Conservation (phyloP, 2,797 vertebrate genomes). For the Scarus forsteni region DNA sequence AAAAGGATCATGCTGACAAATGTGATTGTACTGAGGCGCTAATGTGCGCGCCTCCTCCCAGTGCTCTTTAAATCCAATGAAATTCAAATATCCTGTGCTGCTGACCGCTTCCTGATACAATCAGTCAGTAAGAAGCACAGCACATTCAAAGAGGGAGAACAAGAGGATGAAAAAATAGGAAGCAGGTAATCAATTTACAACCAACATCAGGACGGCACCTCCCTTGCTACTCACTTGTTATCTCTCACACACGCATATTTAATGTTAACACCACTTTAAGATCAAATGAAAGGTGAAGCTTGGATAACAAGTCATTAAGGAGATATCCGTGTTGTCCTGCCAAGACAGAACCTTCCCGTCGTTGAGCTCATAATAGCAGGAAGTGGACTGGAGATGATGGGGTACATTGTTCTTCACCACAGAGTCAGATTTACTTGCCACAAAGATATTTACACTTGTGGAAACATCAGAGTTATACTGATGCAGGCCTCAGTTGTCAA, state of each 20-base stretch:
- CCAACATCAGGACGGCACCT: constrained; percentile 82
- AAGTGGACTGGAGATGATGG: constrained; percentile 30
- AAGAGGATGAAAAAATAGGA: constrained; percentile 39
- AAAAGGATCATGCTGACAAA: constrained; percentile 98
- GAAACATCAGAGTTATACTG: constrained; percentile 5
- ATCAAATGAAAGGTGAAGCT: constrained; percentile 86
- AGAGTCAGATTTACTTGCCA: constrained; percentile 15
- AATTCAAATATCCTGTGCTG: constrained; percentile 88
- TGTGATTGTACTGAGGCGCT: constrained; percentile 93
- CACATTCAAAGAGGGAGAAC: constrained; percentile 51
- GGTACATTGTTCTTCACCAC: constrained; percentile 23
- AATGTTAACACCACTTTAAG: constrained; percentile 84
- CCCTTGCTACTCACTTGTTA: constrained; percentile 62
- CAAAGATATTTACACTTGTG: background rate
- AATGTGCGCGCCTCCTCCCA: constrained; percentile 88
- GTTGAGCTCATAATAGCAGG: constrained; percentile 62
- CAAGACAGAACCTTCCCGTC: constrained; percentile 80
- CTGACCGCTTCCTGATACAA: constrained; percentile 92
- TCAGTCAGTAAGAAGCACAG: constrained; percentile 83
- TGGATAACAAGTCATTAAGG: constrained; percentile 86
- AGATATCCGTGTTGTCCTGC: constrained; percentile 81
- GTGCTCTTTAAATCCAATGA: constrained; percentile 94
- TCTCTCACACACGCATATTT: constrained; percentile 65
- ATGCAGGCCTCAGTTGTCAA: background rate
- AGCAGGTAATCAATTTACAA: constrained; percentile 91